These are phyloP conservation scores for Acronicta psi DNA, from an alignment of 2,888 invertebrate species.

Conservation along the genomic window DNA sequence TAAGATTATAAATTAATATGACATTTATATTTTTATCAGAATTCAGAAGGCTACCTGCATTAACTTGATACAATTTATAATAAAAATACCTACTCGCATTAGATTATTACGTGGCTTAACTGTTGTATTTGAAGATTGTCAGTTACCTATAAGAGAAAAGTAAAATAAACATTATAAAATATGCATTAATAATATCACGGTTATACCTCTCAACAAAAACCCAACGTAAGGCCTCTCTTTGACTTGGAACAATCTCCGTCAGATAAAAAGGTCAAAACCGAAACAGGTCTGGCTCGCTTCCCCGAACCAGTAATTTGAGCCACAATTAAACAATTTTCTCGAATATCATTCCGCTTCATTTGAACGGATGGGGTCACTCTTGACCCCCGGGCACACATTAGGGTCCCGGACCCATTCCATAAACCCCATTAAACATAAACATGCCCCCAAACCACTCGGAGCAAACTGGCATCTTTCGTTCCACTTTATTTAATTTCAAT, in stretches of 20 bases:
- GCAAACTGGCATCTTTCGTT: slow-evolving; percentile 71
- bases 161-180: too few relatives aligned
- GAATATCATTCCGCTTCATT: slow-evolving; percentile 85
- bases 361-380: slow-evolving; percentile 74
- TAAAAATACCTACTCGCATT: too few relatives aligned
- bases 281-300: slow-evolving; percentile 71
- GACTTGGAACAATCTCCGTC: slow-evolving; percentile 53
- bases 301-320: slow-evolving; percentile 82
- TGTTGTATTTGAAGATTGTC: too few relatives aligned
- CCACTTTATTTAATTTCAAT: slow-evolving; percentile 71
- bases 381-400: slow-evolving; percentile 84
- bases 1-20: too few relatives aligned
- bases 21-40: too few relatives aligned
- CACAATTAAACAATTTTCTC: slow-evolving; percentile 87
- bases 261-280: slow-evolving; percentile 69
- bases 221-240: slow-evolving; percentile 44
- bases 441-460: slow-evolving; percentile 84
- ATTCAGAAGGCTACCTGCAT: too few relatives aligned
- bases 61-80: too few relatives aligned
- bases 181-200: too few relatives aligned
- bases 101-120: too few relatives aligned
- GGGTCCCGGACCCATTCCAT: slow-evolving; percentile 78
- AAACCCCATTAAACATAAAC: slow-evolving; percentile 87
- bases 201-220: slow-evolving; percentile 28
- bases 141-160: too few relatives aligned